These are phyloP conservation scores for Heliconius cydno DNA, from an alignment of 2,888 invertebrate species.

Conservation along the genomic window DNA sequence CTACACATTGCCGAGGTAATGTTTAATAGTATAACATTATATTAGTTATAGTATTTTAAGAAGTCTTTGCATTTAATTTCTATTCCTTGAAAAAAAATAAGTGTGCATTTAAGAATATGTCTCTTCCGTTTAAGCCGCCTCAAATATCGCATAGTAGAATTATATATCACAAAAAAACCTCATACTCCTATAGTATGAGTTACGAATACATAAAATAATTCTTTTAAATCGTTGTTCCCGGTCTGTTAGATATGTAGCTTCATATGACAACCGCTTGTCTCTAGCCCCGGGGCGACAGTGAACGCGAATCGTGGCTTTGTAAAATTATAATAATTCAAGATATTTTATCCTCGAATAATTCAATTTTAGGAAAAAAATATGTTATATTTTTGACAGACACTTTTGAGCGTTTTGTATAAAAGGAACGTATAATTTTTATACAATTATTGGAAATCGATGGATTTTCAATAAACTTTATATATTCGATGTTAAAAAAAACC, in stretches of 20 bases:
- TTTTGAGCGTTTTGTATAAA: not conserved
- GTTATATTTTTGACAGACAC: constrained; percentile 7
- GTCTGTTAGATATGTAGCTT: constrained; percentile 17
- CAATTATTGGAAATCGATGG: not conserved
- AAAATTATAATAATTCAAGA: constrained; percentile 17
- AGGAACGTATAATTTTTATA: not conserved
- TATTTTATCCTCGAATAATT: constrained; percentile 26
- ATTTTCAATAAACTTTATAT: not conserved
- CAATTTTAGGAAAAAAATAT: constrained; percentile 5
- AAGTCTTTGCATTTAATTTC: too few species aligned
- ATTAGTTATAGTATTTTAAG: too few species aligned
- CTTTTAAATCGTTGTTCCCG: constrained; percentile 11
- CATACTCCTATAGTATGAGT: not conserved
- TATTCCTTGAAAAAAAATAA: too few species aligned
- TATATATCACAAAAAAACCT: not conserved
- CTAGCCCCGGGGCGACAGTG: constrained; percentile 23
- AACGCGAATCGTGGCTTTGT: constrained; percentile 19
- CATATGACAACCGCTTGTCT: constrained; percentile 24
- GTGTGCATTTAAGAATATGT: too few species aligned
- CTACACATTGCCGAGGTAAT: too few species aligned
- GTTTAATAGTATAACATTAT: too few species aligned
- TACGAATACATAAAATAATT: constrained; percentile 1
- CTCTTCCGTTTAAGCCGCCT: too few species aligned
- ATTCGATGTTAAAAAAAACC: too few species aligned
- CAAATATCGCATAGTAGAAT: too few species aligned